Conservation (phyloP, 2,797 vertebrate genomes). For the Epinephelus awoara region DNA sequence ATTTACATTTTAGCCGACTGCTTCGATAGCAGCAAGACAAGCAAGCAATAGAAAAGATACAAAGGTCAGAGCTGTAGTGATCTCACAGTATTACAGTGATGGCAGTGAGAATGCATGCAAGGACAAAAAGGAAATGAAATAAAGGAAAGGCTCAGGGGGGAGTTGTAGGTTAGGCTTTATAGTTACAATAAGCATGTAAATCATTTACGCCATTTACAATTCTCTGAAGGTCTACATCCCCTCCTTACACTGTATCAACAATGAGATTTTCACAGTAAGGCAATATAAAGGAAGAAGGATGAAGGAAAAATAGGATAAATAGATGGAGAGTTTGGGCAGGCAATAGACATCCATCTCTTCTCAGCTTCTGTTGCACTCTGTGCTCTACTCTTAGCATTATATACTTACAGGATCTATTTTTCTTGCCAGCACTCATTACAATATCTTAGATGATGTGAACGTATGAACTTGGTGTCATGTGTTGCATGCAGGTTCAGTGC, state of each 20-base stretch:
- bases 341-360: not conserved
- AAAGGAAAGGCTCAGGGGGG: slow-evolving; percentile 5
- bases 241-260: not conserved
- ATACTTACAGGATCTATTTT: not conserved
- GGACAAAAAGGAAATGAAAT: not conserved
- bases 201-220: slow-evolving; percentile 21
- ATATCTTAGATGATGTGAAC: not conserved
- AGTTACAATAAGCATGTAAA: slow-evolving; percentile 4
- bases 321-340: not conserved
- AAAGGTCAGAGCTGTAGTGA: slow-evolving; percentile 67
- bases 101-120: slow-evolving; percentile 15
- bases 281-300: not conserved
- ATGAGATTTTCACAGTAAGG: slow-evolving; percentile 6
- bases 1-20: slow-evolving; percentile 47
- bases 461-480: slow-evolving; percentile 1
- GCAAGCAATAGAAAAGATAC: slow-evolving; percentile 19
- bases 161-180: not conserved
- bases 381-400: not conserved
- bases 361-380: not conserved
- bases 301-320: not conserved
- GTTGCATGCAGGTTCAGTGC: not conserved
- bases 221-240: not conserved
- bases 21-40: slow-evolving; percentile 22
- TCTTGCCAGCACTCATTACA: not conserved
- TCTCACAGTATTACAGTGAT: slow-evolving; percentile 18